Base-by-base conservation (phyloP, 2,888 invertebrate genomes). In the Alloplasta piceator region DNA sequence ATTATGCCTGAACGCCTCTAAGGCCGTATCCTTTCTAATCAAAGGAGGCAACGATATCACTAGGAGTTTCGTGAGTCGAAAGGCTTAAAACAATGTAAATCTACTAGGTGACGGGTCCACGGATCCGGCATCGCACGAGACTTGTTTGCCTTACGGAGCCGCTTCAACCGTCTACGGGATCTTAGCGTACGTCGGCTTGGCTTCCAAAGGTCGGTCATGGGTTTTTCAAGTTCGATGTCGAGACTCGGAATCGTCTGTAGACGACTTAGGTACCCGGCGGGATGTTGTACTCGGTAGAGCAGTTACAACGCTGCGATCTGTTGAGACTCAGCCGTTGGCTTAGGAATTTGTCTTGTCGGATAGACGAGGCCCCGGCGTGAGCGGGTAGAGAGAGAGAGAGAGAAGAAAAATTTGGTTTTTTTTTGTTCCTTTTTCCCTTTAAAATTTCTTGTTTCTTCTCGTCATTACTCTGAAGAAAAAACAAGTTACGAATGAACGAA, bases 1-100 rank as follows among this genome's bases (percentile, higher is more conserved):
- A 94, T 94, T 94, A 94, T 93, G 93, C 92, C 93, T 93, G 93
- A 93, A 93, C 92, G 93, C 93, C 93, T 93, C 92, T 94, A 94
- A 94, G 94, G 93, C 93, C 93, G 94, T 93, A 94, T 94, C 94
- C 94, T 92, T 92, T 93, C 94, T 94, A 93, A 93, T 91, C 93
- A 92, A 92, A 92, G 93, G 89, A 90, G 92, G 92, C 92, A 91
- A 92, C 90, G 92, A 92, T 93, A 92, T 89, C 82, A 88, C 87
- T 89, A 89, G 90, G 92, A 92, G 92, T 89, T 89, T 91, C 92
- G 92, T 90, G 92, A 92, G 91, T 92, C 92, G 92, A 87, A 90
- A 92, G 92, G 92, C 92, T 93, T 92, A 91, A 92, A 91, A 92
- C 92, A 92, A 89, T 92, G 92, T 92, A 92, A 92, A 64, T 74